Conservation (phyloP, 2,797 vertebrate genomes). For the Ptychobarbus kaznakovi region DNA sequence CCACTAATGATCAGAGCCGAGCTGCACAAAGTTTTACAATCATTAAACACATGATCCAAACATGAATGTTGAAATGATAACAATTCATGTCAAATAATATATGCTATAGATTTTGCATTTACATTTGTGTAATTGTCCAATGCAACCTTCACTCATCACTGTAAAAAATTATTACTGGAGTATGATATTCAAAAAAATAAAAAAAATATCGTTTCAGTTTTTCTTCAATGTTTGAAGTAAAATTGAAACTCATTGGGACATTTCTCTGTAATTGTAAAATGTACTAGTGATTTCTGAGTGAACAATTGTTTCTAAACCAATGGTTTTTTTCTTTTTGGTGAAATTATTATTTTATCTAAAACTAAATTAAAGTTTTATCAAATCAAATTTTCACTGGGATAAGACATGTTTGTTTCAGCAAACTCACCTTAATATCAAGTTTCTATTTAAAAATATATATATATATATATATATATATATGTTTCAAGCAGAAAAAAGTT, state of each 20-base stretch:
- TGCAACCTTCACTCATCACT: not conserved
- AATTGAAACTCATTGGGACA: not conserved
- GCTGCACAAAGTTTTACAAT: not conserved
- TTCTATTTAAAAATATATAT: not conserved
- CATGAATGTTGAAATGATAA: not conserved
- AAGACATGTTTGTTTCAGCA: not conserved
- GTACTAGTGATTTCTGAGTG: not conserved
- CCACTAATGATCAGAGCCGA: constrained; percentile 46
- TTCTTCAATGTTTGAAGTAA: not conserved
- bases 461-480: too few species aligned
- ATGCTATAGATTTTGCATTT: not conserved
- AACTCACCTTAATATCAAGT: not conserved
- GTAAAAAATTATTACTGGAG: not conserved
- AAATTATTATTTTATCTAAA: too few species aligned
- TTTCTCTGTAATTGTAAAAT: not conserved
- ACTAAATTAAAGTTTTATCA: not conserved
- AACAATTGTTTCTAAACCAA: not conserved
- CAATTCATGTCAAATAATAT: not conserved
- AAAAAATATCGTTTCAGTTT: not conserved
- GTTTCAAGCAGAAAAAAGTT: not conserved
- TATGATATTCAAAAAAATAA: not conserved
- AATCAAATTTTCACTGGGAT: not conserved
- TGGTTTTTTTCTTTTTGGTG: not conserved
- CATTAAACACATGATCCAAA: not conserved
- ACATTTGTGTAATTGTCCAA: not conserved